Base-by-base conservation (phyloP, 2,797 vertebrate species). In the Paramormyrops hopkinsi region DNA sequence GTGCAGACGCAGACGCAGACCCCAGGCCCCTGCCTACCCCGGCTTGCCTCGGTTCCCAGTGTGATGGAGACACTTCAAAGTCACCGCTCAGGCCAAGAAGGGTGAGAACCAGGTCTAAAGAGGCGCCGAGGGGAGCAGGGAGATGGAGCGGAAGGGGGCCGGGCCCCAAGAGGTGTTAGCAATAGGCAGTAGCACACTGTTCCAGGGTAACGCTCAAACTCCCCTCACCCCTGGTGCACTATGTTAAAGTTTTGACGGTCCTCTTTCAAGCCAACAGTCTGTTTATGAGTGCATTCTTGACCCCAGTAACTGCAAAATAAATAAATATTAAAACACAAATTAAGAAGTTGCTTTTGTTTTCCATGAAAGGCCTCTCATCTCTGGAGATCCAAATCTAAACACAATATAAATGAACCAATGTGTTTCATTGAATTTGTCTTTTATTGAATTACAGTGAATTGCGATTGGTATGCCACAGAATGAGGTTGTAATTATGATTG, bases 201-300 rank as follows among this genome's bases (percentile, higher is more conserved):
- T 84, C 25, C 62, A 59, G 37, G 48, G 65, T 79, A 44, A 79
- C n/a, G 17, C 19, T 41, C 76, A 73, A 44, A 25, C 65, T 73
- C 8, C 48, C 19, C 4, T 56, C 48, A 7, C 19, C 50, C 65
- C 29, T 44, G 44, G n/a, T 29, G 25, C 56, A 54, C 82, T 69
- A 29, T 12, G 50, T 87, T 19, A 73, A 86, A 86, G 62, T 69
- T 69, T 54, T 89, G 85, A 25, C 3, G n/a, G 2, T 14, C 37
- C 65, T 82, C 50, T 88, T 88, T 29, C 86, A 54, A 62, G 73
- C 69, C 90, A 87, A 88, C 53, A 82, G 84, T 37, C 50, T 87
- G 54, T 88, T 87, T 88, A 89, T 41, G 65, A 82, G 46, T 88
- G 90, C 79, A 85, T 90, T 88, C 56, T 88, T 90, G 87, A 90